Evolutionary conservation across 2,888 invertebrate species (phyloP).

Genomic region (Dasypogon diadema): DNA sequence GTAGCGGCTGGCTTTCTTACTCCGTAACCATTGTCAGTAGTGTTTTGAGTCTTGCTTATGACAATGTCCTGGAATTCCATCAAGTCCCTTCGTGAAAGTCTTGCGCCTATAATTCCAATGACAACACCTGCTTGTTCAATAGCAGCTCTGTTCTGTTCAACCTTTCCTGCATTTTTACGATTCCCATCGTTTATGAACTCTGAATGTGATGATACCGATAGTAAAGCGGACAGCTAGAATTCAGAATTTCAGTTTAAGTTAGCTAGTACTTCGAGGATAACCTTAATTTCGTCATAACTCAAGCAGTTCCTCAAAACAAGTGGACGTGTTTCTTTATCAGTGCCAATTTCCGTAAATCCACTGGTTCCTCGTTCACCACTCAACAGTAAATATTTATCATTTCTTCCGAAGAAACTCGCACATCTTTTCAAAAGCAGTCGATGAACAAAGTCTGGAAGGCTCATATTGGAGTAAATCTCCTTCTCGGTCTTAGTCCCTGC

Average conservation of each 20-base stretch:
- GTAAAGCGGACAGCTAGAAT: slow-evolving; percentile 69
- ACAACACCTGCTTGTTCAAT: slow-evolving; percentile 70
- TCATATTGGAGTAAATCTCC: slow-evolving; percentile 67
- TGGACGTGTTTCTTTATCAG: slow-evolving; percentile 68
- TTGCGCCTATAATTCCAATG: slow-evolving; percentile 69
- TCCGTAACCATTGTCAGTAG: slow-evolving; percentile 69
- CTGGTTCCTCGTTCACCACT: slow-evolving; percentile 68
- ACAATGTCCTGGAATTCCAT: slow-evolving; percentile 72
- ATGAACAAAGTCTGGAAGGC: slow-evolving; percentile 69
- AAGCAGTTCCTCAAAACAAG: slow-evolving; percentile 70
- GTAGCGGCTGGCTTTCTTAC: slow-evolving; percentile 54
- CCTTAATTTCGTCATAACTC: slow-evolving; percentile 74
- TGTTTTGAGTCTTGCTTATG: slow-evolving; percentile 70
- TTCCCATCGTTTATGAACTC: slow-evolving; percentile 73
- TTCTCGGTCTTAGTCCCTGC: slow-evolving; percentile 65
- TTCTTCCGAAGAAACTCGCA: slow-evolving; percentile 69
- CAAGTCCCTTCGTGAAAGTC: slow-evolving; percentile 68
- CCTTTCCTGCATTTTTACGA: slow-evolving; percentile 70
- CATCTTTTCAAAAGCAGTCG: slow-evolving; percentile 71
- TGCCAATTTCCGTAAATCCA: slow-evolving; percentile 72
- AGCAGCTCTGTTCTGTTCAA: slow-evolving; percentile 63
- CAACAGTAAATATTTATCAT: slow-evolving; percentile 68
- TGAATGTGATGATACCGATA: slow-evolving; percentile 72
- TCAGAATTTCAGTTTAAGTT: too few species aligned
- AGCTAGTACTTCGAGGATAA: slow-evolving; percentile 60